Percentiles rank a stretch among this genome's conserved stretches.
Evolutionary conservation across 2,113 vertebrate species (phyloP).

Genomic region (Verasper variegatus): DNA sequence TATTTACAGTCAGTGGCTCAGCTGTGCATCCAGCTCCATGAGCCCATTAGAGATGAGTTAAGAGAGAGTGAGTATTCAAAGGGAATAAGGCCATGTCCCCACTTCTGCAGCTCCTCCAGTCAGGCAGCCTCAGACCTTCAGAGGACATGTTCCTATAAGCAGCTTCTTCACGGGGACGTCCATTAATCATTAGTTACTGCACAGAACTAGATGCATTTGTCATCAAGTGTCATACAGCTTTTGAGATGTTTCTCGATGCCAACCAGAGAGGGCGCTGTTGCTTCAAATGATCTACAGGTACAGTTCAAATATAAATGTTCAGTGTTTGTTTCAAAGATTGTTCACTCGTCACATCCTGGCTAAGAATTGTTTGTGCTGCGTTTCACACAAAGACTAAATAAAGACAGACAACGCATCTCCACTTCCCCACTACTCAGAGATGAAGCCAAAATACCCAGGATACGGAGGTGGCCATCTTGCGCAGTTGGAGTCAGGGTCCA

Average conservation of each 20-base stretch:
- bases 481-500: too few relatives aligned
- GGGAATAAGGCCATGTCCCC: slow-evolving; percentile 39
- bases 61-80: slow-evolving; percentile 59
- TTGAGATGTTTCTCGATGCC: slow-evolving; percentile 19
- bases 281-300: background rate
- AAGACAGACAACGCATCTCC: too few relatives aligned
- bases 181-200: slow-evolving; percentile 23
- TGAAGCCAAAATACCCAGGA: too few relatives aligned
- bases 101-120: slow-evolving; percentile 59
- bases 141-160: slow-evolving; percentile 4
- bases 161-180: background rate
- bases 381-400: background rate
- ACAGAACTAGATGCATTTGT: slow-evolving; percentile 16
- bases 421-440: too few relatives aligned
- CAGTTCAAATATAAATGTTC: background rate
- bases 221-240: background rate
- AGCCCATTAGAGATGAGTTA: slow-evolving; percentile 54
- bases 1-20: too few relatives aligned
- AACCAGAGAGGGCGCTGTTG: background rate
- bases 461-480: too few relatives aligned
- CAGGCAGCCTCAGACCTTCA: slow-evolving; percentile 46
- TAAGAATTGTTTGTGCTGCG: slow-evolving; percentile 2
- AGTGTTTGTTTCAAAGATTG: background rate
- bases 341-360: background rate
- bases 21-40: too few relatives aligned